Base-by-base conservation (phyloP, 1,140 invertebrate species). In the Oryctes rhinoceros region DNA sequence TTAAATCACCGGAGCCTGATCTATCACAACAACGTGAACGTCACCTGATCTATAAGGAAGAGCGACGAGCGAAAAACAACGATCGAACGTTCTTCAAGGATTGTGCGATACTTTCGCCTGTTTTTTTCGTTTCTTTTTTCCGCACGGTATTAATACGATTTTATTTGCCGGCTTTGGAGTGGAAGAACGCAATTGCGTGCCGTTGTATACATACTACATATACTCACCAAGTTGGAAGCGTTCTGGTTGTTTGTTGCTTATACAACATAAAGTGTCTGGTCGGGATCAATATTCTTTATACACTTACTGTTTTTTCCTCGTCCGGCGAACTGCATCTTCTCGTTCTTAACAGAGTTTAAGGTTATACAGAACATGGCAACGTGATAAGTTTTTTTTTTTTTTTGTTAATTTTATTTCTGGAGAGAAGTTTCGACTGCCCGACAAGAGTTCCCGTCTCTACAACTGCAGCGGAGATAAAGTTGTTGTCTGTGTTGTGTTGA, bases 1-100 rank as follows among this genome's bases (percentile, higher is more conserved):
- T 76, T 76, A 76, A 76, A 76, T 76, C 75, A 76, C 75, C 75
- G 75, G 75, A 47, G 75, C 75, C 75, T 76, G 75, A 76, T 76
- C 75, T 76, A 76, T 76, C 75, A 76, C 75, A 76, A 76, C 75
- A 76, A 76, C 75, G 65, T 71, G 65, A 71, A 71, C 18, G 65
- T 71, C 65, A 71, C 65, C 65, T 71, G 65, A 71, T 71, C 65
- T 71, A 71, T 18, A 24, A 37, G 18, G 35, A 71, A 71, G 65
- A 71, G 35, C 18, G 65, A 35, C 65, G 11, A 71, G 20, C 20
- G 65, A 71, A 71, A 30, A 71, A 37, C 65, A 13, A 24, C 65
- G 65, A 30, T 37, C 20, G 65, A 11, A 71, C 65, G 65, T 71
- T 24, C 65, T 37, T 71, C 65, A 37, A 35, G 65, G 65, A 71